Evolutionary conservation across 2,113 vertebrate genomes (phyloP), one percentile per base, ranked within the genome.

Genomic region (Charadrius vociferus): DNA sequence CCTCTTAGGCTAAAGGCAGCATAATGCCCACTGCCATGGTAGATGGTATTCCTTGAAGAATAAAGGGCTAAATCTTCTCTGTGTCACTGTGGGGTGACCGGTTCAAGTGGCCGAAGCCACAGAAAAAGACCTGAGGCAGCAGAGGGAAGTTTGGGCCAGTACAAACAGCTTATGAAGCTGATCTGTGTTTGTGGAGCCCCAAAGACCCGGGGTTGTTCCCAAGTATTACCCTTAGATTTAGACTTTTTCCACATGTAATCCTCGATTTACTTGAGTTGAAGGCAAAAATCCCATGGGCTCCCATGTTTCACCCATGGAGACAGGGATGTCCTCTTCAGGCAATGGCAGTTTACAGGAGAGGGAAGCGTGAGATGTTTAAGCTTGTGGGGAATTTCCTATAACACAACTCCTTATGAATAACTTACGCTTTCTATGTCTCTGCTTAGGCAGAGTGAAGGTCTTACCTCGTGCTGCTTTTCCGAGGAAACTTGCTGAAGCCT

Each of bases 391-490:
- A 37, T 45, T 37, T 53, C 22, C 22, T 75, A 3, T 63, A 43
- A 12, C 10, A 36, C 13, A 49, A 1, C 8, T 75, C 34, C 8
- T 30, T 18, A 2, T 16, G 30, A 53, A 15, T 65, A 56, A 22
- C 26, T 37, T 52, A 1, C 0, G 4, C 9, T 66, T 85, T 27
- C 37, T 61, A 19, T 74, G 30, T 27, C 58, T 47, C 36, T 79
- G 1, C 22, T 74, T 10, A 36, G 49, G 37, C 41, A 77, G 29
- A 7, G 21, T 3, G 4, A 61, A 50, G 73, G 49, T 86, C 74
- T 96, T 96, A 98, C 97, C 97, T 93, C 0, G 78, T 79, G 83
- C 13, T 77, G 50, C 56, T 95, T 91, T 97, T 58, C 88, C 91
- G 65, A 85, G 77, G 85, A 95, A 79, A n/a, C 29, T 79, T 47